Conservation (phyloP, 1,140 invertebrate genomes). For the Meloidogyne chitwoodi region DNA sequence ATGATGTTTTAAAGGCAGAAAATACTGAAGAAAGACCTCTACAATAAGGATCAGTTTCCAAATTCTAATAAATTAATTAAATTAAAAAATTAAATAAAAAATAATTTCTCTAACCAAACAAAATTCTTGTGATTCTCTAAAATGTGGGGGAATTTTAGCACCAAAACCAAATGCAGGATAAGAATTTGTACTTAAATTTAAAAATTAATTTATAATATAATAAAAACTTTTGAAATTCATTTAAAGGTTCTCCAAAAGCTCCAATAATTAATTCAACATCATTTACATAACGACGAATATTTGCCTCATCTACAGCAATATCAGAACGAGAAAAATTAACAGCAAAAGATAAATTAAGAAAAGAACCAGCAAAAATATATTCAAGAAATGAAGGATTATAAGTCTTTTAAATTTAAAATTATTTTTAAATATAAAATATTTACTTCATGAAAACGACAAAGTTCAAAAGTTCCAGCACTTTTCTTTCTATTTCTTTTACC, state of each 20-base stretch:
- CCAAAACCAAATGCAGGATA: constrained; percentile 55
- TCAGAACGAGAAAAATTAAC: constrained; percentile 50
- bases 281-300: constrained; percentile 39
- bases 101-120: constrained; percentile 46
- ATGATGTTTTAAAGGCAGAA: constrained; percentile 43
- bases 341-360: constrained; percentile 47
- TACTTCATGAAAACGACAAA: constrained; percentile 22
- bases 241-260: constrained; percentile 41
- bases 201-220: neutral
- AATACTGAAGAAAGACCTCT: constrained; percentile 43
- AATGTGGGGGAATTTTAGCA: constrained; percentile 52
- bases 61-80: constrained; percentile 14
- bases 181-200: constrained; percentile 33
- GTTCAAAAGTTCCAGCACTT: constrained; percentile 44
- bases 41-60: constrained; percentile 47
- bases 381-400: constrained; percentile 47
- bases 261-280: constrained; percentile 49
- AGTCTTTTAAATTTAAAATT: neutral
- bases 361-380: constrained; percentile 43
- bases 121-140: constrained; percentile 53
- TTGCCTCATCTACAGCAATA: constrained; percentile 25
- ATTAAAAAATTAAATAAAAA: too few relatives aligned
- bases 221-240: constrained; percentile 38
- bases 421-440: neutral
- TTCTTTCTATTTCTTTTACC: constrained; percentile 40